phyloP scores from a whole-genome alignment of 2,113 vertebrate species.

The Alligator mississippiensis region DNA sequence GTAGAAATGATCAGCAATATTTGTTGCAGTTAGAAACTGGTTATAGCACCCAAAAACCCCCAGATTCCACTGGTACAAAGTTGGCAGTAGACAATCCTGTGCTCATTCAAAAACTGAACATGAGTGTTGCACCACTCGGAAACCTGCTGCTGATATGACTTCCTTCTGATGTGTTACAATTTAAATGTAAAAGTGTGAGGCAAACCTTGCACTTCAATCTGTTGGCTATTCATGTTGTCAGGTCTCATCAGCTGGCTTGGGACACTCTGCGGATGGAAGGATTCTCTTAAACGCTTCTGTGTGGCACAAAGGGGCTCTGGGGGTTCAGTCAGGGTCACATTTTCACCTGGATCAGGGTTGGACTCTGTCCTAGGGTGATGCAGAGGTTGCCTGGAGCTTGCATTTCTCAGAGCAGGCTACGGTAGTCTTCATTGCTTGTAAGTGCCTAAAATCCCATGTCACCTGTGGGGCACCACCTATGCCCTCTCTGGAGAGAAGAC shows the following conservation, averaged over 20 bases:
- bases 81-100: constrained; percentile 24
- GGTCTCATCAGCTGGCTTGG: neutral
- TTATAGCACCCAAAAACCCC: neutral
- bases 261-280: neutral
- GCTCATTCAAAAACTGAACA: neutral
- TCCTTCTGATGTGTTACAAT: neutral
- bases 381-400: neutral
- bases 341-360: neutral
- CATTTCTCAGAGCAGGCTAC: neutral
- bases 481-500: neutral
- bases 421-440: neutral
- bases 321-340: neutral
- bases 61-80: constrained; percentile 53
- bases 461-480: neutral
- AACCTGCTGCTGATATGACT: neutral
- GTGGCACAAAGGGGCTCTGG: neutral
- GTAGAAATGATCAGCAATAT: constrained; percentile 25
- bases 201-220: neutral
- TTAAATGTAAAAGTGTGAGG: fast-evolving
- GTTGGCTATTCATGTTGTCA: neutral
- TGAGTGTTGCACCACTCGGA: neutral
- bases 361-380: neutral
- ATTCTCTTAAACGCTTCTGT: neutral
- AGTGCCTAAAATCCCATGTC: neutral
- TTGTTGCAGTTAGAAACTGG: constrained; percentile 19